Base-by-base conservation (phyloP, 1,140 invertebrate genomes). In the Pomacea maculata region DNA sequence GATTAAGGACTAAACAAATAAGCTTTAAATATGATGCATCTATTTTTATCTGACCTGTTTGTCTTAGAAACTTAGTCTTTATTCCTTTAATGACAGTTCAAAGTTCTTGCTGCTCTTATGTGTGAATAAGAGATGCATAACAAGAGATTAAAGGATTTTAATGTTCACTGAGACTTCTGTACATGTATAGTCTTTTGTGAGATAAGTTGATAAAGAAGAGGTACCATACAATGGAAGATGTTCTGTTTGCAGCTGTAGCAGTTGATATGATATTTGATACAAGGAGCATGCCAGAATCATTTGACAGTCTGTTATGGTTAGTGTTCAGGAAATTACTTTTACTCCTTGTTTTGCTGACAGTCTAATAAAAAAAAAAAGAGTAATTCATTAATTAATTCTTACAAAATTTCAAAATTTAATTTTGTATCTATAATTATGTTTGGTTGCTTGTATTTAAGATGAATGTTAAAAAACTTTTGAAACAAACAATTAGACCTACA, bases 291-390 rank as follows among this genome's bases (percentile, higher is more conserved):
- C 80, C 87, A n/a, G 83, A 85, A 52, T 80, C 83, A n/a, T 89
- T 89, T 85, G 83, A 88, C 73, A 83, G 82, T 21, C 80, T 89
- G 25, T 84, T 80, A 68, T 72, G 79, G 88, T 89, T 83, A 85
- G 84, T 84, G 19, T 45, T n/a, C 14, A 15, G 52, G 19, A 21
- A 54, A 65, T 74, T 54, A 67, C 34, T 45, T 45, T 45, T 45
- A 45, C 34, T 45, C 34, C 34, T 45, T 45, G 34, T 45, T 45
- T 45, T 45, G 34, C 34, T 45, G 0, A 45, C 34, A 45, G 34
- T 45, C 34, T 45, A 45, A 45, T 2, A 45, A 45, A 45, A 45
- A 45, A 45, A 45, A 45, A 45, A 45, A 45, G 34, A 45, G 34
- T 45, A 45, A 45, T 4, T 45, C 6, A 45, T 2, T 45, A 45